Percentiles rank a stretch among this genome's conserved stretches.
These are phyloP conservation scores for Oreochromis niloticus DNA, from an alignment of 2,113 vertebrate genomes.

Conservation along the genomic window DNA sequence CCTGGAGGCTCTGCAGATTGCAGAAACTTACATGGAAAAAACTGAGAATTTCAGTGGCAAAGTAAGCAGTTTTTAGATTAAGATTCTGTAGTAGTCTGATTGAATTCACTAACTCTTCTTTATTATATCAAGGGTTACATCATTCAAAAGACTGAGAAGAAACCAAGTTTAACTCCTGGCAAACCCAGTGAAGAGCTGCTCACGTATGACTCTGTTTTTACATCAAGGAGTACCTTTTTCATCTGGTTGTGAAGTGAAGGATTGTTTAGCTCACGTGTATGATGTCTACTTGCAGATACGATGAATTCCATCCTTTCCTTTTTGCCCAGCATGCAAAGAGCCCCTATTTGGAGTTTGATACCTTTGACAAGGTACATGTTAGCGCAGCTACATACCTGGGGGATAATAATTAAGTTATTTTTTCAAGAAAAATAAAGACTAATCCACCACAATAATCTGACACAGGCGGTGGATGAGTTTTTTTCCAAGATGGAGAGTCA, in stretches of 20 bases:
- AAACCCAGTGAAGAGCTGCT: slow-evolving; percentile 87
- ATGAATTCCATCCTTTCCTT: slow-evolving; percentile 97
- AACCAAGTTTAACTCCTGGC: slow-evolving; percentile 80
- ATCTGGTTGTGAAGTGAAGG: not conserved
- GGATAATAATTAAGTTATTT: not conserved
- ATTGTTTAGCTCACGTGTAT: not conserved
- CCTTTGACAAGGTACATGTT: slow-evolving; percentile 89
- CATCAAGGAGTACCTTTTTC: not conserved
- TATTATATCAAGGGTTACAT: slow-evolving; percentile 82
- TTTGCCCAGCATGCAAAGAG: slow-evolving; percentile 87
- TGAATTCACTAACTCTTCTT: not conserved
- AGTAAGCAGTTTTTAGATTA: slow-evolving; percentile 61
- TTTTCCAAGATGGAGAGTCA: slow-evolving; percentile 97
- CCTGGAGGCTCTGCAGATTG: slow-evolving; percentile 81
- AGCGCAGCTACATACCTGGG: not conserved
- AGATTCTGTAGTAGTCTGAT: not conserved
- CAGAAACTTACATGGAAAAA: slow-evolving; percentile 84
- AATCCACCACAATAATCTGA: not conserved
- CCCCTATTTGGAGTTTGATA: slow-evolving; percentile 87
- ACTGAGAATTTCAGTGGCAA: slow-evolving; percentile 81
- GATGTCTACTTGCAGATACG: slow-evolving; percentile 80
- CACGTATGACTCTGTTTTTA: slow-evolving; percentile 75
- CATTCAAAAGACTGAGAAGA: slow-evolving; percentile 92
- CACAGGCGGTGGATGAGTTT: slow-evolving; percentile 93
- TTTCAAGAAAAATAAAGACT: not conserved